Evolutionary conservation across 2,113 vertebrate genomes (phyloP).

Genomic region (Illadopsis cleaveri): DNA sequence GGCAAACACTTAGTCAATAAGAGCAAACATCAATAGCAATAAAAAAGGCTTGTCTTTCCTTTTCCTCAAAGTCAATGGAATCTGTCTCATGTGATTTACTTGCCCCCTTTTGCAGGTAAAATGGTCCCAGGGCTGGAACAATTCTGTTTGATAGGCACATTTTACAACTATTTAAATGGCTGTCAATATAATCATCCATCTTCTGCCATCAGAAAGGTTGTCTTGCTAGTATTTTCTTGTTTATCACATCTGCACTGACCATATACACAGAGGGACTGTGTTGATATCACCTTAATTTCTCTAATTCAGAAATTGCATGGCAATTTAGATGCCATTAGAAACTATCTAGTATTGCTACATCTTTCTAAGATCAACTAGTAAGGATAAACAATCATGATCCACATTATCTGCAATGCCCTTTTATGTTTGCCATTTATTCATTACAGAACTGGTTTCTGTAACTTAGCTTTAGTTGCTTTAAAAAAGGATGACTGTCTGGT

Average conservation of each 20-base stretch:
- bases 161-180: slow-evolving; percentile 52
- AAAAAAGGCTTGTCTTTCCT: slow-evolving; percentile 65
- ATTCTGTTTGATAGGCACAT: slow-evolving; percentile 45
- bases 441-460: neutral
- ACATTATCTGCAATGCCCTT: neutral
- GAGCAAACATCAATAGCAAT: slow-evolving; percentile 71
- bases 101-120: slow-evolving; percentile 37
- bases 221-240: neutral
- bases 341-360: neutral
- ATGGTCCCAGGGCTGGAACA: slow-evolving; percentile 23
- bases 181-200: slow-evolving; percentile 24
- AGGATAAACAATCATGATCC: neutral
- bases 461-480: neutral
- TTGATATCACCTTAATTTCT: neutral
- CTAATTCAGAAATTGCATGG: neutral
- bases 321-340: neutral
- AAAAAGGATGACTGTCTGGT: neutral
- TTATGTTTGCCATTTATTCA: neutral
- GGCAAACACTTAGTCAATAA: slow-evolving; percentile 68
- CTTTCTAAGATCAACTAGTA: neutral
- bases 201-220: neutral
- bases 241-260: neutral
- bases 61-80: slow-evolving; percentile 58
- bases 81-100: slow-evolving; percentile 65
- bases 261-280: neutral